Evolutionary conservation across 1,140 invertebrate genomes (phyloP).

Genomic region (Conus ventricosus): DNA sequence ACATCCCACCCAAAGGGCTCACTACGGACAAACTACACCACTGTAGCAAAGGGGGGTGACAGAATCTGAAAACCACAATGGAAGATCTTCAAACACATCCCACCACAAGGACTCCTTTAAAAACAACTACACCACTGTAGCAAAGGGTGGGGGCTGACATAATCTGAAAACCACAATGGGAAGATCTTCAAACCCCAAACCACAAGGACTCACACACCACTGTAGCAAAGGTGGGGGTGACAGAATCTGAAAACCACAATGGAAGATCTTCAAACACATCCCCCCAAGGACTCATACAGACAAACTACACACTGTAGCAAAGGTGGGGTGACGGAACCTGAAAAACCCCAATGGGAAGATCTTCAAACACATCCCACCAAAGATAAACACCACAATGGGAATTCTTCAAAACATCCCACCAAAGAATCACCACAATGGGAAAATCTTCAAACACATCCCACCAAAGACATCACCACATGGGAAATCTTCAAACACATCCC

Average conservation of each 20-base stretch:
- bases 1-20: constrained; percentile 77
- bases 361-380: too few species aligned
- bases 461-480: too few species aligned
- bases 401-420: too few species aligned
- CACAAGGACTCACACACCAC: constrained; percentile 84
- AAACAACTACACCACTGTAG: constrained; percentile 90
- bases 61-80: constrained; percentile 77
- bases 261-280: too few species aligned
- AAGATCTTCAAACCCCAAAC: too few species aligned
- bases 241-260: constrained; percentile 78
- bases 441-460: too few species aligned
- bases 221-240: constrained; percentile 95
- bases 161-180: constrained; percentile 73
- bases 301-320: constrained; percentile 89
- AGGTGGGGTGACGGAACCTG: constrained; percentile 92
- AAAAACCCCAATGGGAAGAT: constrained; percentile 27
- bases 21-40: constrained; percentile 93
- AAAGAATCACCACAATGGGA: too few species aligned
- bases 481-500: too few species aligned
- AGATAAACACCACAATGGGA: too few species aligned
- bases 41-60: constrained; percentile 93
- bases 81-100: too few species aligned
- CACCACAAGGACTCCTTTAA: constrained; percentile 86
- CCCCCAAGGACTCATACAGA: constrained; percentile 85
- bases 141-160: constrained; percentile 95